Percentiles rank a stretch among this genome's conserved stretches.
Evolutionary conservation across 2,888 invertebrate species (phyloP).

Genomic region (Elegia similella): DNA sequence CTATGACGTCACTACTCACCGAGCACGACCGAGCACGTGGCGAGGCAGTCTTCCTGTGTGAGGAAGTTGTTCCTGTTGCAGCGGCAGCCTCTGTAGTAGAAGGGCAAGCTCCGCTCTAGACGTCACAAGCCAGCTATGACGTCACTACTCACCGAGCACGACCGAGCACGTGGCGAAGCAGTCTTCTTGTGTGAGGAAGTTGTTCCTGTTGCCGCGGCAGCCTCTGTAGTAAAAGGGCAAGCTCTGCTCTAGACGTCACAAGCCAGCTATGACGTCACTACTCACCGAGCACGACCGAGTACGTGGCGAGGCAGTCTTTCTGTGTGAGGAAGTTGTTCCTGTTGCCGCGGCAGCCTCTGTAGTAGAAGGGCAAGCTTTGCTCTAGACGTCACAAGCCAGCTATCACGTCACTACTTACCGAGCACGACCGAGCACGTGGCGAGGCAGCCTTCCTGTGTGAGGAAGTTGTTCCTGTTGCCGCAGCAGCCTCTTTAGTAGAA

Average conservation of each 20-base stretch:
- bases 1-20: too few relatives aligned
- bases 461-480: conserved; percentile 95
- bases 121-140: too few relatives aligned
- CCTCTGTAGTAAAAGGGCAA: conserved; percentile 94
- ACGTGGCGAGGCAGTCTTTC: conserved; percentile 88
- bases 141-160: conserved; percentile 80
- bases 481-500: conserved; percentile 88
- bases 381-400: too few relatives aligned
- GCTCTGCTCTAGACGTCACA: too few relatives aligned
- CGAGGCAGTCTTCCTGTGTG: conserved; percentile 88
- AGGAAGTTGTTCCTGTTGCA: conserved; percentile 97
- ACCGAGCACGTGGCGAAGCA: conserved; percentile 87
- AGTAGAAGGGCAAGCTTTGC: conserved; percentile 93
- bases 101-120: too few relatives aligned
- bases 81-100: conserved; percentile 93
- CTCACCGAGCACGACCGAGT: conserved; percentile 83
- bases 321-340: conserved; percentile 93
- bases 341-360: conserved; percentile 95
- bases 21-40: conserved; percentile 84
- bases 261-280: too few relatives aligned
- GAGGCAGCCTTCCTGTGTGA: conserved; percentile 88
- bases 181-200: conserved; percentile 91
- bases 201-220: conserved; percentile 94
- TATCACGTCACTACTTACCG: too few relatives aligned
- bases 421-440: conserved; percentile 85